These are phyloP conservation scores for Drosophila neutralis DNA, from an alignment of 2,888 invertebrate species.

Conservation along the genomic window DNA sequence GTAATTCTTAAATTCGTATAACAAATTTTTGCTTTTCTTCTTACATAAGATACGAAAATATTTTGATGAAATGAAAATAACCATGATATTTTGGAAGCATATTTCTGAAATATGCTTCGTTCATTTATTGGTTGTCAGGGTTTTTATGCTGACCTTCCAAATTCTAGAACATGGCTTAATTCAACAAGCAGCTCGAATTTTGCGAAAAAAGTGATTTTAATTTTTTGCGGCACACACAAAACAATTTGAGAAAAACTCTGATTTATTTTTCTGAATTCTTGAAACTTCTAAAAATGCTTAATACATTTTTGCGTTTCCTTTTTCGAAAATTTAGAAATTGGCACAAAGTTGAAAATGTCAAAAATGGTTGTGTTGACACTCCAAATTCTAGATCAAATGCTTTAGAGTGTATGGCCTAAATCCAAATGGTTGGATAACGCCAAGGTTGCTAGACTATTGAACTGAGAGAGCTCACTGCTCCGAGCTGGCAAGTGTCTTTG, in stretches of 20 bases:
- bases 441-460: conserved; percentile 24
- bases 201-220: background rate
- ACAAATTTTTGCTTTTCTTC: too few relatives aligned
- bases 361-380: background rate
- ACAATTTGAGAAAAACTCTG: background rate
- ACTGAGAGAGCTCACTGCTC: conserved; percentile 5
- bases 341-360: background rate
- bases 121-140: too few relatives aligned
- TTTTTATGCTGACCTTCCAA: too few relatives aligned
- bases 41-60: too few relatives aligned
- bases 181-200: background rate
- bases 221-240: background rate
- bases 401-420: background rate
- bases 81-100: too few relatives aligned
- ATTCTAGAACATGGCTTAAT: background rate
- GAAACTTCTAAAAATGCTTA: background rate
- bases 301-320: background rate
- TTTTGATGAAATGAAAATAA: too few relatives aligned
- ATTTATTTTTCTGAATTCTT: background rate
- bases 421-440: conserved; percentile 9
- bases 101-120: too few relatives aligned
- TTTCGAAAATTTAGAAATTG: background rate
- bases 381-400: background rate
- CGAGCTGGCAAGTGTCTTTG: conserved; percentile 24
- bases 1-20: background rate